These are phyloP conservation scores for Apis dorsata DNA, from an alignment of 1,140 invertebrate species.

Conservation along the genomic window DNA sequence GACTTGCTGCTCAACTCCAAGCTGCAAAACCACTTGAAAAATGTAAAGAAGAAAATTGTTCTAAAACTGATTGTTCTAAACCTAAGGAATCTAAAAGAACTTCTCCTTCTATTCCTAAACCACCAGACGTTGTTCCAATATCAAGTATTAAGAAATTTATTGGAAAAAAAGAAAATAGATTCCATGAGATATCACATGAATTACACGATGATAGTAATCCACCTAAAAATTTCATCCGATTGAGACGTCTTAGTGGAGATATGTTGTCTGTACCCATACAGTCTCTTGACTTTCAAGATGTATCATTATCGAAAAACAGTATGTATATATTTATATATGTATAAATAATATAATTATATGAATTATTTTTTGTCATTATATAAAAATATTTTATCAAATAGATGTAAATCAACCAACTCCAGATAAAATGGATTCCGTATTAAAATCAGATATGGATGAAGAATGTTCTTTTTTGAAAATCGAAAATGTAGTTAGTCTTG, in stretches of 20 bases:
- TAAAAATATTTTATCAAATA: conserved; percentile 20
- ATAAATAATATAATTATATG: not conserved
- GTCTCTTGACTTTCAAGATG: not conserved
- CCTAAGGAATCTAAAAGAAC: not conserved
- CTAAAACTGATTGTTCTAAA: not conserved
- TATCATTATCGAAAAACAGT: not conserved
- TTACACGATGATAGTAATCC: not conserved
- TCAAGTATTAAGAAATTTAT: conserved; percentile 13
- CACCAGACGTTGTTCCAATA: conserved; percentile 54
- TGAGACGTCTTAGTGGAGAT: conserved; percentile 75
- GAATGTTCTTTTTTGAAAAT: conserved; percentile 73
- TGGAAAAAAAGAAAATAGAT: conserved; percentile 6
- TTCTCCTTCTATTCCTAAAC: conserved; percentile 41
- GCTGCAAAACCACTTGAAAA: conserved; percentile 65
- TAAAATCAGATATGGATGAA: conserved; percentile 54
- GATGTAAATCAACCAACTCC: conserved; percentile 14
- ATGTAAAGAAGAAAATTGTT: conserved; percentile 15
- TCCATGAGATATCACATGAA: not conserved
- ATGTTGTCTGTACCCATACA: conserved; percentile 67
- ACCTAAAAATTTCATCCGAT: conserved; percentile 71
- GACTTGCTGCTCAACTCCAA: conserved; percentile 74
- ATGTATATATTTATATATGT: conserved; percentile 6
- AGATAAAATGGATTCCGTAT: not conserved
- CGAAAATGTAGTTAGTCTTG: conserved; percentile 76
- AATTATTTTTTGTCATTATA: not conserved